Evolutionary conservation across 1,140 invertebrate genomes (phyloP), one percentile per base, ranked within the genome.

Genomic region (Potamilus streckersoni): DNA sequence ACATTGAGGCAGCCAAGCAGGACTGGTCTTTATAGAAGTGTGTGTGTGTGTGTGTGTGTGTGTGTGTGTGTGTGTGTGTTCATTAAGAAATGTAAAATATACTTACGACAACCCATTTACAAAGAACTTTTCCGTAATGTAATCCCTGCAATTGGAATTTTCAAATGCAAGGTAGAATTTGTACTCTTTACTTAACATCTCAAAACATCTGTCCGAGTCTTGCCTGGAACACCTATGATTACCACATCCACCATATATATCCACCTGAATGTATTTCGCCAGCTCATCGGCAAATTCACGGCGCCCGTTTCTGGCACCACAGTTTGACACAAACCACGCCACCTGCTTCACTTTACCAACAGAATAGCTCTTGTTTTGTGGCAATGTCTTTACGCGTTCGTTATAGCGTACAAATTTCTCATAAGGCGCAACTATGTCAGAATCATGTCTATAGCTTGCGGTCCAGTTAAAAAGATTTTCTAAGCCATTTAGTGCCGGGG

Each of bases 161-260:
- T 91, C 91, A 86, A 99, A 99, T 0, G 97, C 95, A 61, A 99
- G 91, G 89, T 99, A 99, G 91, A 99, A 99, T 88, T 99, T 99
- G 91, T 99, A 99, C 71, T 97, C 95, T 69, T 92, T 94, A 84
- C 97, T 94, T 20, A 99, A 92, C 92, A 97, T 94, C 59, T 96
- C 93, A 84, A 97, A 96, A 84, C 97, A 98, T 83, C 94, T 94
- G 80, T 94, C 93, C 1, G 17, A 27, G 66, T 95, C 94, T 49
- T 93, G 83, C 68, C 96, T 77, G 0, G 82, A 79, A 74, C 88
- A 90, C 14, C 71, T 76, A 14, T 80, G n/a, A 14, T 60, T 73
- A 14, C 86, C 87, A 88, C 94, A 96, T 0, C 72, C 75, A 19
- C 95, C 95, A 81, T 92, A 95, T 19, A 94, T 90, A 84, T 95